Percentiles rank a stretch among this genome's conserved stretches.
phyloP scores from a whole-genome alignment of 1,140 invertebrate species.

The Epicauta chinensis region DNA sequence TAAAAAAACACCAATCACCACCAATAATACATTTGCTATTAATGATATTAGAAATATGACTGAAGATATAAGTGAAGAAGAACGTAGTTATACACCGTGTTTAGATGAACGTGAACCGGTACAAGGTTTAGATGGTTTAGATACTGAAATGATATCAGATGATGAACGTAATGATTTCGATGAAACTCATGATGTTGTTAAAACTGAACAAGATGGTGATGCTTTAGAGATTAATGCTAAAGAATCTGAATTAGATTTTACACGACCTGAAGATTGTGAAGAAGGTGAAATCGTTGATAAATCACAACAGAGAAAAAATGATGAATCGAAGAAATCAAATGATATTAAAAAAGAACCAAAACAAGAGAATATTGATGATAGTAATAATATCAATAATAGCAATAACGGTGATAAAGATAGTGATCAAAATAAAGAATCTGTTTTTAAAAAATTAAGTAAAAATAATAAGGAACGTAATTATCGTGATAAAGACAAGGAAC shows the following conservation, averaged over 20 bases:
- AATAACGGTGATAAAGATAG: constrained; percentile 40
- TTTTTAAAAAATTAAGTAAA: constrained; percentile 78
- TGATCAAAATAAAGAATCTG: constrained; percentile 43
- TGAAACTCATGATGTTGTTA: constrained; percentile 45
- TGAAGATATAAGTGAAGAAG: constrained; percentile 55
- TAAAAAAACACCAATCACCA: constrained; percentile 25
- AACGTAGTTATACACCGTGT: constrained; percentile 60
- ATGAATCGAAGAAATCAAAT: constrained; percentile 29
- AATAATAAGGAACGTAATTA: constrained; percentile 76
- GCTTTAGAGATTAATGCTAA: constrained; percentile 43
- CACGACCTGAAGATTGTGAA: constrained; percentile 42
- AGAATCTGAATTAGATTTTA: constrained; percentile 40
- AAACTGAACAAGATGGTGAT: constrained; percentile 37
- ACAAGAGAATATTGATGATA: constrained; percentile 36
- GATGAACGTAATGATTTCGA: constrained; percentile 54
- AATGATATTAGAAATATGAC: constrained; percentile 47
- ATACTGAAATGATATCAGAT: constrained; percentile 66
- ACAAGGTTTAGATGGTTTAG: constrained; percentile 53
- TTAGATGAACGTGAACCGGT: constrained; percentile 47
- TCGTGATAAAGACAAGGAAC: constrained; percentile 52
- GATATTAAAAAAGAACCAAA: constrained; percentile 41
- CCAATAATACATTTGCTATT: constrained; percentile 34
- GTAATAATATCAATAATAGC: no score
- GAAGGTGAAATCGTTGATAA: constrained; percentile 53
- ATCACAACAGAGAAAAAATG: constrained; percentile 43